phyloP scores from a whole-genome alignment of 2,888 invertebrate species.

The Spilosoma lubricipeda region DNA sequence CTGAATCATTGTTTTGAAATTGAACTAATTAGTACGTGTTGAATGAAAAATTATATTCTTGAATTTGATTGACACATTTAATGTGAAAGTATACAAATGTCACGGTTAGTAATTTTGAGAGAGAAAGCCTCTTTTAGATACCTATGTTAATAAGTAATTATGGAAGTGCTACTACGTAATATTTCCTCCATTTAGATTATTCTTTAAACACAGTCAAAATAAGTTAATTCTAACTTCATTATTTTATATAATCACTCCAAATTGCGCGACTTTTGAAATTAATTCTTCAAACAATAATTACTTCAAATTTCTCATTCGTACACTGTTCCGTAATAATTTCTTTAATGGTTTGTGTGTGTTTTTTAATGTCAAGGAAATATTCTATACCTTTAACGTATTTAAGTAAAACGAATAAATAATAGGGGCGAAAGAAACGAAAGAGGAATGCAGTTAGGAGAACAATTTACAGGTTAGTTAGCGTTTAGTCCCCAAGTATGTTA shows the following conservation, averaged over 20 bases:
- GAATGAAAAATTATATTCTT: slow-evolving; percentile 70
- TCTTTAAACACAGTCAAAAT: slow-evolving; percentile 38
- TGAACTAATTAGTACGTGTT: slow-evolving; percentile 72
- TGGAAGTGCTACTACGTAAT: slow-evolving; percentile 48
- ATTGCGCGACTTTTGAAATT: slow-evolving; percentile 28
- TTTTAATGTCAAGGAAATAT: not conserved
- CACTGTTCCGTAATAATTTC: not conserved
- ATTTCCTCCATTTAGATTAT: slow-evolving; percentile 42
- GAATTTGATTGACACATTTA: slow-evolving; percentile 78
- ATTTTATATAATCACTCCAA: slow-evolving; percentile 38
- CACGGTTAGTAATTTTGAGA: slow-evolving; percentile 78
- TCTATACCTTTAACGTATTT: not conserved
- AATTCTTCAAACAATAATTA: slow-evolving; percentile 9
- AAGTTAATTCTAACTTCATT: slow-evolving; percentile 31
- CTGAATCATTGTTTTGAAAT: slow-evolving; percentile 42
- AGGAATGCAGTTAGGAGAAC: not conserved
- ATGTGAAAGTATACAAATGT: slow-evolving; percentile 82
- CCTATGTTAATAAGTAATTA: slow-evolving; percentile 54
- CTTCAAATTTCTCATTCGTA: slow-evolving; percentile 3
- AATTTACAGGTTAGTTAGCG: not conserved
- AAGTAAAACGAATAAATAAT: not conserved
- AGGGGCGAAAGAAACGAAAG: not conserved
- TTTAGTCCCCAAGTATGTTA: not conserved
- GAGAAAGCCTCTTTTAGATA: slow-evolving; percentile 76
- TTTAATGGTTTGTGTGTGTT: not conserved